phyloP scores from a whole-genome alignment of 2,888 invertebrate genomes.

The Idaea straminata region DNA sequence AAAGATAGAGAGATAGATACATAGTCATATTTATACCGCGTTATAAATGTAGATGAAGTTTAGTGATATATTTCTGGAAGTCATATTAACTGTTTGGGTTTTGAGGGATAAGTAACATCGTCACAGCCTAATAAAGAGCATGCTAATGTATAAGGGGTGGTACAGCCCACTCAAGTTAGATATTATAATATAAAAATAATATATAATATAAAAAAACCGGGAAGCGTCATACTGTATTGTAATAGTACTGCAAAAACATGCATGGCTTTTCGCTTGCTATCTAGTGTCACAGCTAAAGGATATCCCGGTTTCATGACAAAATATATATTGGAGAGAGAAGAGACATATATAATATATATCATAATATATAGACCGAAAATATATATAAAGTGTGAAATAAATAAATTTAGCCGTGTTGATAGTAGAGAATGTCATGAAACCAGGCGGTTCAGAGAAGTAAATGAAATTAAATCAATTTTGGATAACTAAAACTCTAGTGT shows the following conservation, averaged over 20 bases:
- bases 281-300: constrained; percentile 44
- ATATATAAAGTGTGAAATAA: constrained; percentile 28
- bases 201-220: constrained; percentile 42
- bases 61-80: constrained; percentile 55
- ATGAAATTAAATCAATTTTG: constrained; percentile 49
- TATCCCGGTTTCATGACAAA: constrained; percentile 65
- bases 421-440: constrained; percentile 64
- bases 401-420: constrained; percentile 29
- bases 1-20: constrained; percentile 71
- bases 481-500: constrained; percentile 58
- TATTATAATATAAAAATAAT: constrained; percentile 36
- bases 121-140: constrained; percentile 75
- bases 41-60: constrained; percentile 59
- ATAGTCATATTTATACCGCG: constrained; percentile 75
- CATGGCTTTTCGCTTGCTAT: constrained; percentile 54
- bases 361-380: constrained; percentile 23
- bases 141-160: constrained; percentile 66
- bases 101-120: constrained; percentile 76
- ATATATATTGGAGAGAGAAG: constrained; percentile 30
- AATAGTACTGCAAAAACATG: constrained; percentile 60
- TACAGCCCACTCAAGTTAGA: constrained; percentile 58
- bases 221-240: constrained; percentile 69
- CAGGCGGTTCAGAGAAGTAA: constrained; percentile 52
- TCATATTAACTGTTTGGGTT: constrained; percentile 77
- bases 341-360: constrained; percentile 26